Base-by-base conservation (phyloP, 2,888 invertebrate genomes). In the Microchrysa polita region DNA sequence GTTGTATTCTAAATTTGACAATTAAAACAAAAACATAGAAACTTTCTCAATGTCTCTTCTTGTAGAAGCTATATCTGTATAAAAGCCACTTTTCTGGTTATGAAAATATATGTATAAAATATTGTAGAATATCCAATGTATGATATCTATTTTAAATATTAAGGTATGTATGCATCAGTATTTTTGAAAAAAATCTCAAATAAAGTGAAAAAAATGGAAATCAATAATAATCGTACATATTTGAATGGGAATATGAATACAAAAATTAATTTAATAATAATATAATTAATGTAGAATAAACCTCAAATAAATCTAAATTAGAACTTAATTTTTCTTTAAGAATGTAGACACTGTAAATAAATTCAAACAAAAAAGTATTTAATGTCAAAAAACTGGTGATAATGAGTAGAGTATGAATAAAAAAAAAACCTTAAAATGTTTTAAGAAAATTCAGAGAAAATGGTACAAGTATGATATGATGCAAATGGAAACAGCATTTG, bases 301-400 rank as follows among this genome's bases (percentile, higher is more conserved):
- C 18, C 2, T 10, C 4, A 52, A 55, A 55, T 5, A 18, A 0
- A 18, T 55, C 18, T 1, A 18, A 34, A 34, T 34, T 34, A 34
- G 12, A 12, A 48, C 10, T 48, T 48, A 5, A 5, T 5, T 34
- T 23, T 23, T 22, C 12, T 40, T 44, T 22, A 65, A 65, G 7
- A 20, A 22, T 65, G 65, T 44, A 65, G 65, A 48, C 42, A 48
- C 44, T 69, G 69, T 69, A 57, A 40, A 69, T 69, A 57, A 40
- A 55, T 18, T 34, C 20, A 55, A 69, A 34, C 20, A n/a, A n/a
- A n/a, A 2, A 34, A 34, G 7, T 20, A 40, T 55, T 57, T 40
- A 27, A 57, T 69, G 69, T 69, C 69, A 69, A 69, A 69, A 69
- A 57, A 55, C 55, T 57, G 69, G 69, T 69, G 69, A 69, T 69